These are phyloP conservation scores for Mycteria americana DNA, from an alignment of 2,797 vertebrate species.

Conservation along the genomic window DNA sequence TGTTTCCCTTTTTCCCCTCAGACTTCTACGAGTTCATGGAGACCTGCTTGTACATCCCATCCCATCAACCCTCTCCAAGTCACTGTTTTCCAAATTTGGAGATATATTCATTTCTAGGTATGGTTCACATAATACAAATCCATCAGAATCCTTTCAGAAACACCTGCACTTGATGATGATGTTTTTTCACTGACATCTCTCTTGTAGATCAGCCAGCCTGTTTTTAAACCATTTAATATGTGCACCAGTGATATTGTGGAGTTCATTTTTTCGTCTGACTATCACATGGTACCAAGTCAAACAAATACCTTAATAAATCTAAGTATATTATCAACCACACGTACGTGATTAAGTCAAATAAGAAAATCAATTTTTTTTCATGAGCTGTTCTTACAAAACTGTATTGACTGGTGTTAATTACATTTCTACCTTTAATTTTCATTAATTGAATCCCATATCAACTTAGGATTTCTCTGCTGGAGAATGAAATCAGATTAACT, in stretches of 20 bases:
- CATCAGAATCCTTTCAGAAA: not conserved
- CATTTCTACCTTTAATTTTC: not conserved
- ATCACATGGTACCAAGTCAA: not conserved
- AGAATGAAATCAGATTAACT: not conserved
- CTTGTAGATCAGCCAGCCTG: not conserved
- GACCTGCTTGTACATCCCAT: not conserved
- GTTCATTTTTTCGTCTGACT: not conserved
- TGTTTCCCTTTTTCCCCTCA: not conserved
- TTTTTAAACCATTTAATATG: not conserved
- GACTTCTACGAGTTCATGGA: not conserved
- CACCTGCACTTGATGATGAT: not conserved
- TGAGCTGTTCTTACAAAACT: not conserved
- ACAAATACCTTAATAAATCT: not conserved
- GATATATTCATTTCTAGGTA: not conserved
- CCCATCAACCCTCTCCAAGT: not conserved
- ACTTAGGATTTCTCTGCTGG: not conserved
- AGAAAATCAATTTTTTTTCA: not conserved
- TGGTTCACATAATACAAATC: not conserved
- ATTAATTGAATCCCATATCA: not conserved
- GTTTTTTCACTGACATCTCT: not conserved
- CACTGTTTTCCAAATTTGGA: not conserved
- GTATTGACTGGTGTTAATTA: not conserved
- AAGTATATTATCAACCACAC: not conserved
- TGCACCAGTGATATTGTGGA: not conserved
- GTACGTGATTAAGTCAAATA: not conserved